Percentiles rank a stretch among this genome's conserved stretches.
These are phyloP conservation scores for Auanema sp. DNA, from an alignment of 2,888 invertebrate genomes.

Conservation along the genomic window DNA sequence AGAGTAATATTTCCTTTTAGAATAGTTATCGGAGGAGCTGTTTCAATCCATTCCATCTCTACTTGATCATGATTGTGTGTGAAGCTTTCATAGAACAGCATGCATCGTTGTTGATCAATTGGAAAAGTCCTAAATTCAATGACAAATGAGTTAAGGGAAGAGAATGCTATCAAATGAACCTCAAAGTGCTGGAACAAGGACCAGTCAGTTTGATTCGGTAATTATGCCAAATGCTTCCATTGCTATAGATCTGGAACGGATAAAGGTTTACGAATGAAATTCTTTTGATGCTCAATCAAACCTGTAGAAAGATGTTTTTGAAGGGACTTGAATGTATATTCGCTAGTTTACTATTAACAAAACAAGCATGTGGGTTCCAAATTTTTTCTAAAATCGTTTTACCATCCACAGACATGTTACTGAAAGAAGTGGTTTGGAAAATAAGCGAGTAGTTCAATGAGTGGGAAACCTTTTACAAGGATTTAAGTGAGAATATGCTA, in stretches of 20 bases:
- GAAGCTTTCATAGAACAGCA: constrained; percentile 63
- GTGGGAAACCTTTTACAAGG: constrained; percentile 61
- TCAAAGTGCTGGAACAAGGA: constrained; percentile 42
- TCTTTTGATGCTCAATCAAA: not conserved
- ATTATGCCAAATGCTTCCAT: constrained; percentile 64
- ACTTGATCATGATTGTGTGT: constrained; percentile 62
- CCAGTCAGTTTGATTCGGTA: constrained; percentile 52
- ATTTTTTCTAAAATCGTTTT: constrained; percentile 55
- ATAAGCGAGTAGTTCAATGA: not conserved
- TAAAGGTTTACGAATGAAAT: not conserved
- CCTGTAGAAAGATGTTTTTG: constrained; percentile 62
- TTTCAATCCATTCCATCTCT: constrained; percentile 58
- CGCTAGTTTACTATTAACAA: constrained; percentile 61
- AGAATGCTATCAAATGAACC: constrained; percentile 24
- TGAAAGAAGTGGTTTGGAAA: constrained; percentile 24
- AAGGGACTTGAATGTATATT: constrained; percentile 59
- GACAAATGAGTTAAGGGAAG: constrained; percentile 3
- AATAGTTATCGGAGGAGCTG: constrained; percentile 55
- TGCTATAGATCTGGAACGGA: constrained; percentile 48
- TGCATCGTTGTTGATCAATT: constrained; percentile 48
- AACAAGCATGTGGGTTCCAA: constrained; percentile 63
- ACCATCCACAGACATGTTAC: constrained; percentile 63
- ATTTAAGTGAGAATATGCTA: constrained; percentile 59
- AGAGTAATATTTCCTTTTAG: constrained; percentile 62
- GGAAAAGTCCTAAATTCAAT: constrained; percentile 31